Conservation (phyloP, 2,797 vertebrate genomes). For the Phataginus tricuspis region DNA sequence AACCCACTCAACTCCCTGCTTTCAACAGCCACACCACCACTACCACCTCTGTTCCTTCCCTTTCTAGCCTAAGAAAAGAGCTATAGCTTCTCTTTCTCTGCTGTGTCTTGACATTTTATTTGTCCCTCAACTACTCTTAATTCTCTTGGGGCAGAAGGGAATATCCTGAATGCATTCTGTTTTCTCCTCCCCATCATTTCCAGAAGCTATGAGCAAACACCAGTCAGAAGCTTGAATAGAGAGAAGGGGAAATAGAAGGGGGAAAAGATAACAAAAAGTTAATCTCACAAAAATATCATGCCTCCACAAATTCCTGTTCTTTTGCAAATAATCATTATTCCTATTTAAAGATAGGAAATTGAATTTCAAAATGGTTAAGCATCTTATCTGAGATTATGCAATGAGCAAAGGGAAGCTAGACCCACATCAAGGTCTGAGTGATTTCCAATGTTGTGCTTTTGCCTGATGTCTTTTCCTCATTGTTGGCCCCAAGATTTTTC, state of each 20-base stretch:
- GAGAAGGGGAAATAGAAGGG: background rate
- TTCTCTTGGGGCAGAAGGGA: background rate
- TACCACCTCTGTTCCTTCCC: background rate
- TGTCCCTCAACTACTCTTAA: background rate
- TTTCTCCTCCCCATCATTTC: background rate
- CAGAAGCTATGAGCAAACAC: background rate
- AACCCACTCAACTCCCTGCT: background rate
- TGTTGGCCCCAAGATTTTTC: background rate
- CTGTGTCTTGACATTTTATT: background rate
- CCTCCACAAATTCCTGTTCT: background rate
- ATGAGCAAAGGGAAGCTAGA: background rate
- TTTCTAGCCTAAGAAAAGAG: background rate
- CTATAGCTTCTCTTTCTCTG: background rate
- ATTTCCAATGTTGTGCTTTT: background rate
- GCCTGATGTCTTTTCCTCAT: background rate
- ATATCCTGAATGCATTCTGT: background rate
- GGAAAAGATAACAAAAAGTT: background rate
- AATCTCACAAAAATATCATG: slow-evolving; percentile 1
- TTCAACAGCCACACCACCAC: background rate
- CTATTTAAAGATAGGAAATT: slow-evolving; percentile 1
- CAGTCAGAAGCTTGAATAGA: background rate
- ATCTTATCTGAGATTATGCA: background rate
- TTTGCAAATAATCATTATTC: background rate
- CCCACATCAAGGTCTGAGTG: background rate
- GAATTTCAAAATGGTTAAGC: background rate